These are phyloP conservation scores for Apomyelois bistriatella DNA, from an alignment of 2,888 invertebrate genomes.

Conservation along the genomic window DNA sequence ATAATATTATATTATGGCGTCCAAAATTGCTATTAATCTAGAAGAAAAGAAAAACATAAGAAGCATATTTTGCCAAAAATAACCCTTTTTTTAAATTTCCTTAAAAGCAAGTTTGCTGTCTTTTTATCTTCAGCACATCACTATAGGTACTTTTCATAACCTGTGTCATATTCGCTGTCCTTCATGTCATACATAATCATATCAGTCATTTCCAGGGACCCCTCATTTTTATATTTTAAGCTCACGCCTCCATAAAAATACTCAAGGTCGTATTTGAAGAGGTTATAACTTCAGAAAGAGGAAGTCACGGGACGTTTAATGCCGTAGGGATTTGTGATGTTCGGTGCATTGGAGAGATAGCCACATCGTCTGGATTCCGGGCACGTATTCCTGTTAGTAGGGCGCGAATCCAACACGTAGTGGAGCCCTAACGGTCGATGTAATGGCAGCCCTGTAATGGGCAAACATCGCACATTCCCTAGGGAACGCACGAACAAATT, in stretches of 20 bases:
- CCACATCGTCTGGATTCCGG: constrained; percentile 38
- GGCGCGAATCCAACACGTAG: constrained; percentile 70
- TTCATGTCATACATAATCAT: too few species aligned
- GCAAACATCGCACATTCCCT: constrained; percentile 50
- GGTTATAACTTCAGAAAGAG: constrained; percentile 12
- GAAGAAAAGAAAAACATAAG: not conserved
- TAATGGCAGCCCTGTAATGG: constrained; percentile 66
- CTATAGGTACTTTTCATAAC: too few species aligned
- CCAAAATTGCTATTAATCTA: too few species aligned
- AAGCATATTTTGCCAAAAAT: not conserved
- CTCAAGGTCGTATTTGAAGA: constrained; percentile 13
- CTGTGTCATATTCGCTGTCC: too few species aligned
- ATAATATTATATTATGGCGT: too few species aligned
- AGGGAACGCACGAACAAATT: constrained; percentile 61
- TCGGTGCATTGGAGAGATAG: constrained; percentile 36
- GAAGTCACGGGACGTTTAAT: constrained; percentile 28
- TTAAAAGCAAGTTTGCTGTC: too few species aligned
- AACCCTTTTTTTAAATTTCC: too few species aligned
- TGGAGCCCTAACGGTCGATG: constrained; percentile 60
- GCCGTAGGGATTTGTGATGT: constrained; percentile 29
- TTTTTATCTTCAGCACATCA: too few species aligned
- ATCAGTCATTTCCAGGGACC: not conserved
- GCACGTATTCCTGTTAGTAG: constrained; percentile 71
- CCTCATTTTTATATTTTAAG: constrained; percentile 10
- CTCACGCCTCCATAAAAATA: constrained; percentile 7